A percentile compares a stretch with the other conserved stretches of the same genome.
Evolutionary conservation across 1,140 invertebrate genomes (phyloP).

Genomic region (Rhagoletis pomonella): DNA sequence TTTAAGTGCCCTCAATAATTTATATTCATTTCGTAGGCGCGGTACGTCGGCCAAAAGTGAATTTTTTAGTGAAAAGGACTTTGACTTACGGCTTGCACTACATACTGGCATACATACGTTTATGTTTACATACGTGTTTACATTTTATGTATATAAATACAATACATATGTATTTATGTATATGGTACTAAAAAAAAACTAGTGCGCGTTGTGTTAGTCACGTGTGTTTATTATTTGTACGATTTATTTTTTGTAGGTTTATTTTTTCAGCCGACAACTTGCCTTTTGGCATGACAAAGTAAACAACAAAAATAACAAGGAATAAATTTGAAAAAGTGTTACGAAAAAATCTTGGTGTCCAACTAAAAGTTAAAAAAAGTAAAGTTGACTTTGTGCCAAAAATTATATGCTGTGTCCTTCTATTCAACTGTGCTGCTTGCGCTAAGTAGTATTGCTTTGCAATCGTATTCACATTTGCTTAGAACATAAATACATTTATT

Average conservation of each 20-base stretch:
- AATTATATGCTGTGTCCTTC: neutral
- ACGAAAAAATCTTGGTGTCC: neutral
- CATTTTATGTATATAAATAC: neutral
- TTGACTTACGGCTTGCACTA: neutral
- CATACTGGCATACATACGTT: neutral
- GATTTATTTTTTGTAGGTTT: slow-evolving; percentile 2
- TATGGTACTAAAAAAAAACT: no score
- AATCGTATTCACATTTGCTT: no score
- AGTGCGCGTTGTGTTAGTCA: neutral
- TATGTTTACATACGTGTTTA: neutral
- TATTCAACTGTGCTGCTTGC: neutral
- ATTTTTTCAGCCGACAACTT: slow-evolving; percentile 9
- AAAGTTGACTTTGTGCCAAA: slow-evolving; percentile 31
- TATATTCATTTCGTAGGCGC: no score
- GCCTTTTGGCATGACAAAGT: no score
- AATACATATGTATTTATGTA: neutral
- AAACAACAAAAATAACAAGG: neutral
- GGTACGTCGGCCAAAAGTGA: no score
- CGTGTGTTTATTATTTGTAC: neutral
- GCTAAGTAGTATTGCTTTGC: neutral
- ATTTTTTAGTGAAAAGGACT: neutral
- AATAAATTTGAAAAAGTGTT: slow-evolving; percentile 2
- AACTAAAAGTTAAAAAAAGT: neutral
- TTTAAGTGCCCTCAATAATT: neutral
- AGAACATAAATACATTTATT: no score